These are phyloP conservation scores for Neodontobutis hainanensis DNA, from an alignment of 2,113 vertebrate genomes.

Conservation along the genomic window DNA sequence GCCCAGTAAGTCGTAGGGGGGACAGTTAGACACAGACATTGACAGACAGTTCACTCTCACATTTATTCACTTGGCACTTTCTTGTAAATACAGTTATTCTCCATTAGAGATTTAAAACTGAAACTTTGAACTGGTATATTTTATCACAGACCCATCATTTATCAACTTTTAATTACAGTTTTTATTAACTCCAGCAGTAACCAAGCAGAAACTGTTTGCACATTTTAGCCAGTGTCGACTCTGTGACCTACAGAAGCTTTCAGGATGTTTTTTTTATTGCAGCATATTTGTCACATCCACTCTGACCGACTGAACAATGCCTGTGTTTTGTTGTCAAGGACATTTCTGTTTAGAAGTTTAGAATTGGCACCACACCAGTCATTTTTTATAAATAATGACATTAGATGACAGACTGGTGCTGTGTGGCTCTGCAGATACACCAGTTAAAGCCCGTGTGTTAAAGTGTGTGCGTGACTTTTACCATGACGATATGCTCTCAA, in stretches of 20 bases:
- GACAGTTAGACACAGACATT: no score
- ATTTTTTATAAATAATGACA: conserved; percentile 26
- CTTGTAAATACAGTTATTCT: no score
- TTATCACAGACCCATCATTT: no score
- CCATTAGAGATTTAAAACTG: no score
- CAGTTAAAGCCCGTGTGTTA: conserved; percentile 36
- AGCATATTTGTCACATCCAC: conserved; percentile 1
- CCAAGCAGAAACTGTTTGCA: neutral
- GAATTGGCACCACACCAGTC: neutral
- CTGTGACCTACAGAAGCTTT: neutral
- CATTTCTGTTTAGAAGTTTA: neutral
- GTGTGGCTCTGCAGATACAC: conserved; percentile 49
- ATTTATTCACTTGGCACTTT: no score
- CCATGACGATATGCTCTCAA: conserved; percentile 73
- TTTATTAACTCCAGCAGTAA: no score
- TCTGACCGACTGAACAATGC: neutral
- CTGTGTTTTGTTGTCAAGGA: neutral
- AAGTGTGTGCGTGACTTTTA: conserved; percentile 22
- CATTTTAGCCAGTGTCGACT: neutral
- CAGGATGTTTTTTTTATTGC: conserved; percentile 7
- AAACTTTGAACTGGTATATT: no score
- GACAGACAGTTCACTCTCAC: no score
- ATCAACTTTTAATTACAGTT: no score
- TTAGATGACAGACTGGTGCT: conserved; percentile 31
- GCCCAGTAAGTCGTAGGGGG: no score